phyloP scores from a whole-genome alignment of 2,888 invertebrate genomes.

The Pollenia amentaria region DNA sequence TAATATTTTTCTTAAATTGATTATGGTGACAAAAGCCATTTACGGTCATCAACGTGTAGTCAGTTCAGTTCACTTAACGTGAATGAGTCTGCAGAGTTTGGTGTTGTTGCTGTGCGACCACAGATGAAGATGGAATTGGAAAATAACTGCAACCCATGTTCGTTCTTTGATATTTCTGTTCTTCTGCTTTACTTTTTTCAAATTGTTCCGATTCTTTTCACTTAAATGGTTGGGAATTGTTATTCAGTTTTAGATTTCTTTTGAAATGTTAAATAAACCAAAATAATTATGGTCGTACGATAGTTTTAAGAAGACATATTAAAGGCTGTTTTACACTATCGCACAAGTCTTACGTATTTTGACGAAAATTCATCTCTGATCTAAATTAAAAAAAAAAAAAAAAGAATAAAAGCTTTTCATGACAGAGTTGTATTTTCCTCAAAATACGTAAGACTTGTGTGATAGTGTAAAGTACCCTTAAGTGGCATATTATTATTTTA shows the following conservation, averaged over 20 bases:
- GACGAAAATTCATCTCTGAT: no score
- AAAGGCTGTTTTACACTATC: no score
- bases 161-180: neutral
- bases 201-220: neutral
- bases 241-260: constrained; percentile 18
- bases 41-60: constrained; percentile 48
- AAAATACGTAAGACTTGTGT: no score
- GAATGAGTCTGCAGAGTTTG: constrained; percentile 8
- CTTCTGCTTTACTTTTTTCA: neutral
- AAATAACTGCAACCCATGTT: constrained; percentile 26
- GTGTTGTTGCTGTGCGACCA: constrained; percentile 6
- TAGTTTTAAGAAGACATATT: neutral
- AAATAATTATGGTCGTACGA: neutral
- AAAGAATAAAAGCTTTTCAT: no score
- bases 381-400: no score
- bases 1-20: constrained; percentile 62
- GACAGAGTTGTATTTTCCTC: no score
- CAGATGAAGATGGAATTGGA: constrained; percentile 13
- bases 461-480: no score
- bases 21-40: constrained; percentile 58
- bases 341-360: no score
- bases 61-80: constrained; percentile 30
- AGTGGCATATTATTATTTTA: no score
- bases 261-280: constrained; percentile 30
- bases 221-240: constrained; percentile 17